A percentile compares a stretch with the other conserved stretches of the same genome.
Evolutionary conservation across 2,797 vertebrate genomes (phyloP).

Genomic region (Acipenser ruthenus): DNA sequence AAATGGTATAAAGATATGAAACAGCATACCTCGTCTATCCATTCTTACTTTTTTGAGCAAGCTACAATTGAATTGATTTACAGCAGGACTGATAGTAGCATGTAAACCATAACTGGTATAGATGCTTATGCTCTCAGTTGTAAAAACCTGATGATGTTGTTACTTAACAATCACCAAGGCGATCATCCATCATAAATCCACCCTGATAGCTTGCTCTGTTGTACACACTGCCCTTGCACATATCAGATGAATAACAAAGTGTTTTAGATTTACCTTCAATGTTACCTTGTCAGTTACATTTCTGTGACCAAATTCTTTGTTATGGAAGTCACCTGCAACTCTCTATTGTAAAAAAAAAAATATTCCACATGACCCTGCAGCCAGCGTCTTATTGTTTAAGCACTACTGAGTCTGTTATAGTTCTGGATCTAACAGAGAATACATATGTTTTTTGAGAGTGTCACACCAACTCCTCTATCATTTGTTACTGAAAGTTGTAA

Average conservation of each 20-base stretch:
- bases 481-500: no score
- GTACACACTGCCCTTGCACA: not conserved
- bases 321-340: no score
- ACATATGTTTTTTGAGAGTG: not conserved
- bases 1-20: not conserved
- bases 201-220: not conserved
- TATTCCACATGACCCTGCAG: no score
- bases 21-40: not conserved
- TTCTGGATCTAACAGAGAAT: not conserved
- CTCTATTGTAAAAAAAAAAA: no score
- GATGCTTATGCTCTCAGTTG: not conserved
- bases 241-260: not conserved
- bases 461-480: no score
- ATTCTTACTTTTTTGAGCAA: not conserved
- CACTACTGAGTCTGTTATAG: no score
- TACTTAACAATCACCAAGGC: not conserved
- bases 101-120: not conserved
- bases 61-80: constrained; percentile 8
- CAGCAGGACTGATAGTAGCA: not conserved
- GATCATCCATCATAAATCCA: not conserved
- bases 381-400: no score
- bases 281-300: not conserved
- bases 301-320: not conserved
- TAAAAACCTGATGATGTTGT: constrained; percentile 2
- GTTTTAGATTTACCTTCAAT: not conserved